Conservation (phyloP, 2,113 vertebrate species). For the Emydocephalus ijimae region DNA sequence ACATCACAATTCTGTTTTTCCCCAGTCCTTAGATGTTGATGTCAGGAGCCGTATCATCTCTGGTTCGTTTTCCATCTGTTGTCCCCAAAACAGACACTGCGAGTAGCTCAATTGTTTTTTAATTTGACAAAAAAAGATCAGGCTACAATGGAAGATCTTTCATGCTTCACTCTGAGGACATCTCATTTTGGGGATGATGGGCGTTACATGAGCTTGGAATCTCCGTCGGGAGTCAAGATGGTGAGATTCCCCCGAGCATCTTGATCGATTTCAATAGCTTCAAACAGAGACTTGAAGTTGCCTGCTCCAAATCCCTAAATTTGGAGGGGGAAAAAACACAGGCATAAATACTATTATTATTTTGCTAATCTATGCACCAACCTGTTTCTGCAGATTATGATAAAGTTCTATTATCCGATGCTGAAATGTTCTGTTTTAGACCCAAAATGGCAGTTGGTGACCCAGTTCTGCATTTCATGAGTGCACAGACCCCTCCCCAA, state of each 20-base stretch:
- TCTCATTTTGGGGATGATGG: too few species aligned
- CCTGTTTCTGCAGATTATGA: not conserved
- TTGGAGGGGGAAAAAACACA: not conserved
- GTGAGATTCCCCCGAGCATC: constrained; percentile 88
- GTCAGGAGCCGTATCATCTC: not conserved
- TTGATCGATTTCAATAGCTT: constrained; percentile 92
- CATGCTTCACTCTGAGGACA: not conserved
- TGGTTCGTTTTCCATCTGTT: not conserved
- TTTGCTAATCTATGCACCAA: not conserved
- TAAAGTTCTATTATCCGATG: not conserved
- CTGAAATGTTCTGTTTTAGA: not conserved
- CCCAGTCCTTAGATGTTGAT: not conserved
- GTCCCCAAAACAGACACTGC: not conserved
- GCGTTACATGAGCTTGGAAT: constrained; percentile 42
- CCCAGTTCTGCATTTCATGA: not conserved
- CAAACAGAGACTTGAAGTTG: constrained; percentile 96
- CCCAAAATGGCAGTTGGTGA: not conserved
- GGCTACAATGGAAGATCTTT: not conserved
- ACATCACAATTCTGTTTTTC: not conserved
- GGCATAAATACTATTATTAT: too few species aligned
- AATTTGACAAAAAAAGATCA: not conserved
- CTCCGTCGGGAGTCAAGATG: constrained; percentile 71
- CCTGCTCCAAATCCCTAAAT: constrained; percentile 90
- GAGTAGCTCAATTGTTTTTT: not conserved
- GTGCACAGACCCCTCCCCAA: not conserved